A percentile compares a stretch with the other conserved stretches of the same genome.
phyloP scores from a whole-genome alignment of 2,888 invertebrate genomes.

The Tetheella fluctuosa region DNA sequence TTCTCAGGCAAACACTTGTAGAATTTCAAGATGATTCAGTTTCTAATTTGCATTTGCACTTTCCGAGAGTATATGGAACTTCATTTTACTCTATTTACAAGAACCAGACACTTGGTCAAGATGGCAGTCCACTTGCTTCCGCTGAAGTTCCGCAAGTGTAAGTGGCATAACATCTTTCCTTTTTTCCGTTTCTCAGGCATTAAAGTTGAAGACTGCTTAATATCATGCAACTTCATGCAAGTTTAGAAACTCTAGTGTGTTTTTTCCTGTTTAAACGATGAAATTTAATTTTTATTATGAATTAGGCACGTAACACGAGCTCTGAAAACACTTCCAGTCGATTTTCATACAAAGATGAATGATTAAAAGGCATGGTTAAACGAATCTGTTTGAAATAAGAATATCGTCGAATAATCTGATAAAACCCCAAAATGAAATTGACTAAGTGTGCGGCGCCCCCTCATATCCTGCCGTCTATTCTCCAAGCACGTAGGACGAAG shows the following conservation, averaged over 20 bases:
- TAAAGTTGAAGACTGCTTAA: background rate
- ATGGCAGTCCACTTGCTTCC: background rate
- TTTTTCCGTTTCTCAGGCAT: background rate
- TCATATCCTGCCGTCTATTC: background rate
- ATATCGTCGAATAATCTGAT: background rate
- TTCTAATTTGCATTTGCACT: too few species aligned
- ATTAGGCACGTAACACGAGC: background rate
- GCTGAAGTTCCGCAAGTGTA: slow-evolving; percentile 3
- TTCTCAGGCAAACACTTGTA: too few species aligned
- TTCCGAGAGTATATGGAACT: too few species aligned
- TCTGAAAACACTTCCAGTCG: too few species aligned
- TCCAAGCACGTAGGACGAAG: background rate
- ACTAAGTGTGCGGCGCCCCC: background rate
- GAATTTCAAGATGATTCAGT: too few species aligned
- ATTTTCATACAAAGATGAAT: too few species aligned
- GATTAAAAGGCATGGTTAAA: background rate
- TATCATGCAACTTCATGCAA: background rate
- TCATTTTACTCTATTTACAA: too few species aligned
- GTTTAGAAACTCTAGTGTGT: slow-evolving; percentile 2
- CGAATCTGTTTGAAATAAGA: background rate
- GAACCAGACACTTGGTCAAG: background rate
- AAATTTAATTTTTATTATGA: too few species aligned
- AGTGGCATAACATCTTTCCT: background rate
- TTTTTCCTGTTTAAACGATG: background rate
- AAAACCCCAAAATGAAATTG: background rate